Percentiles rank a stretch among this genome's conserved stretches.
Evolutionary conservation across 2,797 vertebrate genomes (phyloP).

Genomic region (Echiichthys vipera): DNA sequence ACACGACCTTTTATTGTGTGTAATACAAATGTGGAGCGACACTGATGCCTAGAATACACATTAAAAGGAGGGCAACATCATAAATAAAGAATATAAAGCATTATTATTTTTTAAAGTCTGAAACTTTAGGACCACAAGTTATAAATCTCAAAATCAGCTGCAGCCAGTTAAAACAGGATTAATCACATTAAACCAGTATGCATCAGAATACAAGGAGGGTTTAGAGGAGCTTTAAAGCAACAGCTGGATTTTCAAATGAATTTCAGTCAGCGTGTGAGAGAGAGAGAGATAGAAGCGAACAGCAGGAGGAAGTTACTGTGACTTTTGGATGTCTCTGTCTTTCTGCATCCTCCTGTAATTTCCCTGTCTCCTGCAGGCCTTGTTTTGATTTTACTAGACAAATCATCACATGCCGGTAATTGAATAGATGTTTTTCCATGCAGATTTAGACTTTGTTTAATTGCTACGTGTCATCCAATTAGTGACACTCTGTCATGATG

Average conservation of each 20-base stretch:
- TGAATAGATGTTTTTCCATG: no score
- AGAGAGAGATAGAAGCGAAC: neutral
- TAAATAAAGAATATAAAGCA: neutral
- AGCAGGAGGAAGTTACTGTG: neutral
- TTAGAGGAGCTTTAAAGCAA: constrained; percentile 10
- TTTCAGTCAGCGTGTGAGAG: neutral
- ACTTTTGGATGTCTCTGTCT: neutral
- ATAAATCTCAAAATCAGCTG: neutral
- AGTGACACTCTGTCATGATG: no score
- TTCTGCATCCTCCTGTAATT: neutral
- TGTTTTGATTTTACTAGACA: no score
- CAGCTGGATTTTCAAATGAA: constrained; percentile 2
- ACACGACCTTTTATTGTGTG: constrained; percentile 4
- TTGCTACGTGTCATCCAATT: no score
- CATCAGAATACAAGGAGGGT: neutral
- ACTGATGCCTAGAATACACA: neutral
- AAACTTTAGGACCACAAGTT: constrained; percentile 17
- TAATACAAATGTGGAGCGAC: neutral
- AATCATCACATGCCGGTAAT: no score
- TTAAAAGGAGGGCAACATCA: neutral
- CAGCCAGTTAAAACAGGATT: neutral
- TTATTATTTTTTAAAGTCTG: no score
- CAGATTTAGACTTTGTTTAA: no score
- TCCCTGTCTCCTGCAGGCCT: no score
- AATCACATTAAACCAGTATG: neutral